Evolutionary conservation across 1,140 invertebrate genomes (phyloP), one percentile per base, ranked within the genome.

Genomic region (Uloborus diversus): DNA sequence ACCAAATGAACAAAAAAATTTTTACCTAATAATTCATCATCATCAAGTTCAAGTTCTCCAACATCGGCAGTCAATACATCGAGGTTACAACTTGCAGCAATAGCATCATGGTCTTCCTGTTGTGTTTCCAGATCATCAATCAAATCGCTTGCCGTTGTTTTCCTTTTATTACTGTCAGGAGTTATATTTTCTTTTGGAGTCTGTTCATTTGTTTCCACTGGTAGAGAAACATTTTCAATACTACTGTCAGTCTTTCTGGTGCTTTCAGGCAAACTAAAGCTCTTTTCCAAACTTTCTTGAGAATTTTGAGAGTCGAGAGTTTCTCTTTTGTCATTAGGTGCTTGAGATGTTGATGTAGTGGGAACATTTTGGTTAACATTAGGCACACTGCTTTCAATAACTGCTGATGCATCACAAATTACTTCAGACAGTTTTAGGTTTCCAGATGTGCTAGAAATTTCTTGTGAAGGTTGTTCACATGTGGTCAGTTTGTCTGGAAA

Each of bases 11-110:
- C 4, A 59, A 59, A 23, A 11, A 47, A 27, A 20, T 0, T 9
- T 82, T 89, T 90, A 88, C 93, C 90, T 17, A 96, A 88, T 79
- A 96, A 89, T 85, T 96, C 94, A 85, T 96, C 94, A 85, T 96
- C 94, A 81, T 95, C 94, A 32, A 94, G 92, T 4, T 91, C 93
- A 32, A 95, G 87, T 66, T 94, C 94, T 42, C 91, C 92, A 85
- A 93, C 92, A 83, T 90, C 91, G 53, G 93, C 93, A 9, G 89
- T 25, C 27, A 79, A 61, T 25, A 79, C 53, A 59, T 79, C 64
- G 32, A 79, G 56, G 27, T 69, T 79, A 23, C 59, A 65, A 2
- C 59, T 61, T n/a, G 23, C 53, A 5, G 42, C 23, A 25, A 47
- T 37, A 32, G 47, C 61, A 37, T 66, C 73, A 61, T 59, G 47